Evolutionary conservation across 2,888 invertebrate genomes (phyloP).

Genomic region (Nemotelus nigrinus): DNA sequence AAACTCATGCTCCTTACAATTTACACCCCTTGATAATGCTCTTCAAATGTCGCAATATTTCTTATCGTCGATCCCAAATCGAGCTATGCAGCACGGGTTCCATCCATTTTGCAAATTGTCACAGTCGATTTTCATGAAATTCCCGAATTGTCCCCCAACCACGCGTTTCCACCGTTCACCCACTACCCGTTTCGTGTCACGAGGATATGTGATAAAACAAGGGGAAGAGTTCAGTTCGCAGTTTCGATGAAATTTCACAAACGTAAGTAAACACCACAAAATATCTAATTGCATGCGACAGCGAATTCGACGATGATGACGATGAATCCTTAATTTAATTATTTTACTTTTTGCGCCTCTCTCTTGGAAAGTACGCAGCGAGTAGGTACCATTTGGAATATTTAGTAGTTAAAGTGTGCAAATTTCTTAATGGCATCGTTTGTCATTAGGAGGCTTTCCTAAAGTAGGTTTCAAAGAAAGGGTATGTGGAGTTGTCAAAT

Average conservation of each 20-base stretch:
- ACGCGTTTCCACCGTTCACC: too few species aligned
- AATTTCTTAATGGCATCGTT: conserved; percentile 15
- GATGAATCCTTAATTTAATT: conserved; percentile 16
- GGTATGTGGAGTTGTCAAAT: too few species aligned
- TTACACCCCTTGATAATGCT: too few species aligned
- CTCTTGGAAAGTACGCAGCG: background rate
- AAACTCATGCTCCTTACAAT: background rate
- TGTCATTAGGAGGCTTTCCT: background rate
- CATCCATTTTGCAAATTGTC: conserved; percentile 18
- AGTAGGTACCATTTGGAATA: conserved; percentile 38
- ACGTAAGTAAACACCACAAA: background rate
- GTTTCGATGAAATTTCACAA: conserved; percentile 12
- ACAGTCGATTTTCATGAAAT: conserved; percentile 20
- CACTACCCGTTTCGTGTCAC: background rate
- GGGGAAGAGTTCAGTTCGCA: background rate
- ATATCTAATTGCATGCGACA: conserved; percentile 24
- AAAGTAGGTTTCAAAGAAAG: too few species aligned
- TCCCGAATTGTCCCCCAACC: background rate
- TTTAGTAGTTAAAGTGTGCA: conserved; percentile 29
- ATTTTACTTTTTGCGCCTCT: background rate
- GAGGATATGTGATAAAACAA: background rate
- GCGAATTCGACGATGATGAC: background rate
- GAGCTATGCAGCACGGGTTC: background rate
- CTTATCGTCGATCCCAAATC: background rate
- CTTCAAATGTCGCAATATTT: background rate